These are phyloP conservation scores for Arrhopalites spinosus DNA, from an alignment of 2,888 invertebrate species.

Conservation along the genomic window DNA sequence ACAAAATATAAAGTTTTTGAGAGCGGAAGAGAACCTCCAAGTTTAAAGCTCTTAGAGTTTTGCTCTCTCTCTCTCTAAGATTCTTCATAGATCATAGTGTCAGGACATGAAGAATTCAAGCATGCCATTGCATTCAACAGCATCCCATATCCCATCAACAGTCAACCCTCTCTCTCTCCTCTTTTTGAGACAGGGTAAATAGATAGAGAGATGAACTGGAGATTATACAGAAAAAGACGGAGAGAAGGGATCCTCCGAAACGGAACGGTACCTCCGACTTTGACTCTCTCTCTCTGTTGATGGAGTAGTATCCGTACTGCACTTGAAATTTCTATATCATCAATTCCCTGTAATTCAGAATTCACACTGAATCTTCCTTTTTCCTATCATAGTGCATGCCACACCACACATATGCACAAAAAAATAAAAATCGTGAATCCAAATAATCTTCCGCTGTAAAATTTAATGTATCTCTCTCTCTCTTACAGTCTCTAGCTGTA, in stretches of 20 bases:
- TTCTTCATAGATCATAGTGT: not conserved
- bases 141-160: conserved; percentile 6
- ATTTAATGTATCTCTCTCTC: no score
- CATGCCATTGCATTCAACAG: conserved; percentile 3
- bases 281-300: not conserved
- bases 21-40: not conserved
- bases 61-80: no score
- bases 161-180: not conserved
- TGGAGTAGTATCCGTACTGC: no score
- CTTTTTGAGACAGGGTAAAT: conserved; percentile 5
- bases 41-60: no score
- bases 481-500: no score
- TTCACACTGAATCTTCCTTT: no score
- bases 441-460: no score
- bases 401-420: no score
- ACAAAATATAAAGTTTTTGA: conserved; percentile 9
- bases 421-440: no score
- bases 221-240: not conserved
- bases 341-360: no score
- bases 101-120: not conserved
- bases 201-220: conserved; percentile 6
- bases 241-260: not conserved
- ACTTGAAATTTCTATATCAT: no score
- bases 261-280: not conserved
- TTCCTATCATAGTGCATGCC: no score